phyloP scores from a whole-genome alignment of 2,888 invertebrate genomes.

The Lycocerus yunnanus region DNA sequence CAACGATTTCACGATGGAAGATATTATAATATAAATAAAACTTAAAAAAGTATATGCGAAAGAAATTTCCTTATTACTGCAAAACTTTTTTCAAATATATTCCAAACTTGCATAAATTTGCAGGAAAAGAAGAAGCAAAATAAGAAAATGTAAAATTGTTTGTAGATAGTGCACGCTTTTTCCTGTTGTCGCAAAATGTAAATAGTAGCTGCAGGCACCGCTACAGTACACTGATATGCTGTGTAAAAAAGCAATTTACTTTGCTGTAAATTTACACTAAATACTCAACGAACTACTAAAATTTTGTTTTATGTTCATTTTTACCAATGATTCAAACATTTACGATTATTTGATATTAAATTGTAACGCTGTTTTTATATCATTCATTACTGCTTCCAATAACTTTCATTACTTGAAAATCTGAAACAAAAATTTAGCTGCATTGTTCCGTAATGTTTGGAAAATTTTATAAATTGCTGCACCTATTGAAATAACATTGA shows the following conservation, averaged over 20 bases:
- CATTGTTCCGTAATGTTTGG: background rate
- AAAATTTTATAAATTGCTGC: background rate
- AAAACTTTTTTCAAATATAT: background rate
- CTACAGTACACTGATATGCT: slow-evolving; percentile 4
- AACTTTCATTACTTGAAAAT: background rate
- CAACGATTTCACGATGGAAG: background rate
- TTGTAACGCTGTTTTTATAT: background rate
- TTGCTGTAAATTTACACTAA: background rate
- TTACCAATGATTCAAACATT: background rate
- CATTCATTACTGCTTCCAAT: background rate
- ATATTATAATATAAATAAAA: background rate
- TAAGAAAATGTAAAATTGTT: background rate
- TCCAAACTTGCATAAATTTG: background rate
- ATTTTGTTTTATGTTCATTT: background rate
- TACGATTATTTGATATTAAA: background rate
- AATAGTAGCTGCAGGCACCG: slow-evolving; percentile 12
- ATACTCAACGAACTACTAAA: slow-evolving; percentile 14
- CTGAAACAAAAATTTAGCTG: background rate
- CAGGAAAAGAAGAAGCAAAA: background rate
- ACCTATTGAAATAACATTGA: background rate
- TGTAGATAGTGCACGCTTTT: background rate
- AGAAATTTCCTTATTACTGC: background rate
- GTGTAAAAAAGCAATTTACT: slow-evolving; percentile 8
- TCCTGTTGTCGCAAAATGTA: slow-evolving; percentile 4
- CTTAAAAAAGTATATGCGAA: background rate